A percentile compares a stretch with the other conserved stretches of the same genome.
Conservation (phyloP, 92 coral and sea anemone genomes). For the Palythoa heliodiscus region DNA sequence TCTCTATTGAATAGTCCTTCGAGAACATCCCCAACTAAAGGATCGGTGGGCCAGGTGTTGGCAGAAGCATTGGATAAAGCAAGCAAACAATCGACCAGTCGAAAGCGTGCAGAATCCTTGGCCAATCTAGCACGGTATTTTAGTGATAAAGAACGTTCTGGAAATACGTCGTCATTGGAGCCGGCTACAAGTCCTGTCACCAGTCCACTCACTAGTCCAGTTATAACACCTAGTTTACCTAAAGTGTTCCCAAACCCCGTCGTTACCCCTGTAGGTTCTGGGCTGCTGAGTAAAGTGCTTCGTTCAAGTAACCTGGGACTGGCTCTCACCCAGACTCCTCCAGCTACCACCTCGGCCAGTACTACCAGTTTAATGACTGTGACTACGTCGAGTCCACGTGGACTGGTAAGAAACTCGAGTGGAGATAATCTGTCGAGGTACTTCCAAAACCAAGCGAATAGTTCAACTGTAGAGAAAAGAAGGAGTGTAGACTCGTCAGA, state of each 20-base stretch:
- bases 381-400: constrained; percentile 68
- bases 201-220: constrained; percentile 56
- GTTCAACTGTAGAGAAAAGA: constrained; percentile 60
- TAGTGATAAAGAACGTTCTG: constrained; percentile 81
- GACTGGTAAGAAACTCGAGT: constrained; percentile 81
- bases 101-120: constrained; percentile 82
- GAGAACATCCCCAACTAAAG: constrained; percentile 60
- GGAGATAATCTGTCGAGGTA: constrained; percentile 81
- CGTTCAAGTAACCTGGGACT: constrained; percentile 70
- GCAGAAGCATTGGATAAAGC: constrained; percentile 83
- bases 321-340: constrained; percentile 66
- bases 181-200: constrained; percentile 55
- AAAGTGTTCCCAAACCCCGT: constrained; percentile 37
- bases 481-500: constrained; percentile 69
- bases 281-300: constrained; percentile 72
- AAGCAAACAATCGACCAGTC: constrained; percentile 71
- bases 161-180: constrained; percentile 34
- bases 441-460: constrained; percentile 55
- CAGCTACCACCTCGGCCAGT: constrained; percentile 74
- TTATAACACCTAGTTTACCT: constrained; percentile 34
- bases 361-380: constrained; percentile 65
- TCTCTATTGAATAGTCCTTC: constrained; percentile 80
- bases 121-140: constrained; percentile 79
- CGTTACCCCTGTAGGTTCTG: constrained; percentile 55
- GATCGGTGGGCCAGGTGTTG: constrained; percentile 83